These are phyloP conservation scores for Spicauda simplicius DNA, from an alignment of 2,888 invertebrate species.

Conservation along the genomic window DNA sequence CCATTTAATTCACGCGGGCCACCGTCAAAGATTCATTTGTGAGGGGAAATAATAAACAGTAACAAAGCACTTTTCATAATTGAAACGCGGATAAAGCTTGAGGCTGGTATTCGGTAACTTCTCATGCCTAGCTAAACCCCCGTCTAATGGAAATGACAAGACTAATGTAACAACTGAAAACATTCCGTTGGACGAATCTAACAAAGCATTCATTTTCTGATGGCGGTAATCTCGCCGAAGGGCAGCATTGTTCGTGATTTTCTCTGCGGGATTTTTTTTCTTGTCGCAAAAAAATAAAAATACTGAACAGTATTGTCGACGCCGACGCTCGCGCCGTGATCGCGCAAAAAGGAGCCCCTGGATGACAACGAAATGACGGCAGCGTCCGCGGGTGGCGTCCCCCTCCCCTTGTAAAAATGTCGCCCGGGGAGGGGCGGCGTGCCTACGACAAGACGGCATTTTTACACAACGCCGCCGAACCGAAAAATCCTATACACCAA, in stretches of 20 bases:
- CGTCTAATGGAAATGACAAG: constrained; percentile 77
- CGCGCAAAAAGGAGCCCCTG: constrained; percentile 77
- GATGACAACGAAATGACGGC: constrained; percentile 84
- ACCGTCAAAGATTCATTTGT: constrained; percentile 34
- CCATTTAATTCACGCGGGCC: constrained; percentile 35
- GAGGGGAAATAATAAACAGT: constrained; percentile 33
- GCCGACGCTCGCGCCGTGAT: constrained; percentile 75
- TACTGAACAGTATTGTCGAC: constrained; percentile 81
- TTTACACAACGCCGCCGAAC: constrained; percentile 63
- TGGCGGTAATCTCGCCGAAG: constrained; percentile 83
- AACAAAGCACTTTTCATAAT: constrained; percentile 54
- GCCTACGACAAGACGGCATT: constrained; percentile 75
- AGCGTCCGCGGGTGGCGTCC: constrained; percentile 72
- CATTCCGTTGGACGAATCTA: constrained; percentile 73
- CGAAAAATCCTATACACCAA: constrained; percentile 64
- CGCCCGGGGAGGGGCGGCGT: constrained; percentile 79
- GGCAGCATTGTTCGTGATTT: constrained; percentile 82
- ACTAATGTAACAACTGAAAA: constrained; percentile 80
- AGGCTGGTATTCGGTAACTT: constrained; percentile 62
- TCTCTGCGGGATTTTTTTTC: constrained; percentile 71
- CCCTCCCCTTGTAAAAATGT: constrained; percentile 74
- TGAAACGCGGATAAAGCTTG: constrained; percentile 60
- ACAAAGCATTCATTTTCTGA: constrained; percentile 84
- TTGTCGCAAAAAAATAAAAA: constrained; percentile 77
- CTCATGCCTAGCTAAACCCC: constrained; percentile 61